Evolutionary conservation across 2,113 vertebrate species (phyloP).

Genomic region (Cyanoramphus novaezelandiae): DNA sequence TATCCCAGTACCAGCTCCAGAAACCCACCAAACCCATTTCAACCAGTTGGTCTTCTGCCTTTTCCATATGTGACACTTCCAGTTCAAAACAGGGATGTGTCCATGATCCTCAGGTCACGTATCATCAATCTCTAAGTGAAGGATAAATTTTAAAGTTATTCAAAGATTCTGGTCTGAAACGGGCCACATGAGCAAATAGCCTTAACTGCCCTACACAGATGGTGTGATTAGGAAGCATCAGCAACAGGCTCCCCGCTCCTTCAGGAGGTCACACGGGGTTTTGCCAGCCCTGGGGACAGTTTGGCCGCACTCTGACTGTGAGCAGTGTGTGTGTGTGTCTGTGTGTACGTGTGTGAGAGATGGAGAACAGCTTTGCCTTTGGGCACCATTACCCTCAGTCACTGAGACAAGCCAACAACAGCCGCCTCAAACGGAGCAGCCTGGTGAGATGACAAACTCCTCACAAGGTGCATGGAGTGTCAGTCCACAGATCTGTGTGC

Average conservation of each 20-base stretch:
- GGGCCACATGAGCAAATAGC: background rate
- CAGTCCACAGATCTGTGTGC: background rate
- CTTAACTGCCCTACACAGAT: background rate
- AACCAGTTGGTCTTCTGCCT: background rate
- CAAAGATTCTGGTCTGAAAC: background rate
- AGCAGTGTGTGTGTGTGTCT: background rate
- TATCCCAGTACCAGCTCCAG: background rate
- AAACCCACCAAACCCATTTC: background rate
- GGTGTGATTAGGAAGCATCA: background rate
- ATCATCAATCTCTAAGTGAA: background rate
- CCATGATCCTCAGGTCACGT: background rate
- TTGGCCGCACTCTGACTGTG: background rate
- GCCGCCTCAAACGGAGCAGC: background rate
- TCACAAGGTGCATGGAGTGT: background rate
- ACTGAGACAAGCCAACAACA: background rate
- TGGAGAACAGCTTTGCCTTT: background rate
- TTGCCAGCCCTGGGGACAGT: background rate
- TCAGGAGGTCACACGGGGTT: background rate
- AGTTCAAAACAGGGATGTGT: background rate
- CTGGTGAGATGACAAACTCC: background rate
- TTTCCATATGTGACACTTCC: background rate
- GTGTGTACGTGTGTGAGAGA: background rate
- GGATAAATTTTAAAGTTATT: background rate
- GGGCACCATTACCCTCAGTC: background rate
- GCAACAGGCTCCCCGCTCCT: background rate